Evolutionary conservation across 2,888 invertebrate genomes (phyloP).

Genomic region (Clostera curtula): DNA sequence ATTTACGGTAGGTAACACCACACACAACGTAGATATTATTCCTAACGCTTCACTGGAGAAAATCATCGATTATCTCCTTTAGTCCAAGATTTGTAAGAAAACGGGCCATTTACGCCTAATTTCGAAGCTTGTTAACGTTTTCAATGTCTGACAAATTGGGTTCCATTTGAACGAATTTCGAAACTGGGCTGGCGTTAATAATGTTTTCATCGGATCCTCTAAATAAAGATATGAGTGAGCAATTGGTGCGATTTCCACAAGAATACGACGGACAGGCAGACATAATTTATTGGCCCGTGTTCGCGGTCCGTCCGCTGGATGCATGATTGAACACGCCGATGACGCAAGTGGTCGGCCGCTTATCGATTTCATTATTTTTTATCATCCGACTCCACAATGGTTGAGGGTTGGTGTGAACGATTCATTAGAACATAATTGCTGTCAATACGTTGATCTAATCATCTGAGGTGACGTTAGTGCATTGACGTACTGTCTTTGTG

Average conservation of each 20-base stretch:
- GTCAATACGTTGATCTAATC: constrained; percentile 13
- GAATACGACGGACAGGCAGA: constrained; percentile 12
- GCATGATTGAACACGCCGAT: constrained; percentile 52
- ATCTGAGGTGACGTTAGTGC: constrained; percentile 7
- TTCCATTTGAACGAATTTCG: constrained; percentile 7
- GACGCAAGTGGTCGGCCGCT: constrained; percentile 49
- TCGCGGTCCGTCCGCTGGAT: constrained; percentile 30
- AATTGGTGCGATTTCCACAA: constrained; percentile 14
- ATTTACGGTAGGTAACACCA: too few species aligned
- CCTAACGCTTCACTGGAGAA: too few species aligned
- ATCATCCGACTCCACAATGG: constrained; percentile 29
- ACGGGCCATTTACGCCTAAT: constrained; percentile 4
- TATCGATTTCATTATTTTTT: constrained; percentile 65
- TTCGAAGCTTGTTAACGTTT: constrained; percentile 4
- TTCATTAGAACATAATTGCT: constrained; percentile 22
- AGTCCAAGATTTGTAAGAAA: constrained; percentile 8
- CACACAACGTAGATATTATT: too few species aligned
- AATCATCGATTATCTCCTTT: too few species aligned
- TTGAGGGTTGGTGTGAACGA: constrained; percentile 20
- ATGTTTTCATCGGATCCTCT: constrained; percentile 10
- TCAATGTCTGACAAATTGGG: constrained; percentile 3
- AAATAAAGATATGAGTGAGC: constrained; percentile 12
- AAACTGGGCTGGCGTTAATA: constrained; percentile 6
- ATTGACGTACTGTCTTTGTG: neutral
- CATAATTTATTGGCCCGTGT: constrained; percentile 24